phyloP scores from a whole-genome alignment of 2,797 vertebrate species.

The Heliangelus exortis region DNA sequence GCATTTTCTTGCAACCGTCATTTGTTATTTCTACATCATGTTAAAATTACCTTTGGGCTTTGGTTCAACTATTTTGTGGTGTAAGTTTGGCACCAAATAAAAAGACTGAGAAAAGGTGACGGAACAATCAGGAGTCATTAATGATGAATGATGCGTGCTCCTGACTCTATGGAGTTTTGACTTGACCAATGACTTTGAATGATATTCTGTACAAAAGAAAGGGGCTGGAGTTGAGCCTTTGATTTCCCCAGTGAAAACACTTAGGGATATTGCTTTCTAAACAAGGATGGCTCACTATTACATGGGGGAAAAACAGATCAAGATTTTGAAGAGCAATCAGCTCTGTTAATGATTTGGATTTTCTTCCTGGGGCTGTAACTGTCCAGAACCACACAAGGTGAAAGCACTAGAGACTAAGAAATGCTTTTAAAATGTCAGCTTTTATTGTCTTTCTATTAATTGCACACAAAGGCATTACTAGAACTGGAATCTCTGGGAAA shows the following conservation, averaged over 20 bases:
- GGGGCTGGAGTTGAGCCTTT: neutral
- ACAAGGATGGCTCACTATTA: neutral
- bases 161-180: neutral
- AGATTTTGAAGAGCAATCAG: neutral
- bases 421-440: neutral
- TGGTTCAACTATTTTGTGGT: neutral
- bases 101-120: constrained; percentile 21
- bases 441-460: neutral
- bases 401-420: neutral
- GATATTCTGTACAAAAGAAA: constrained; percentile 24
- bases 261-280: constrained; percentile 28
- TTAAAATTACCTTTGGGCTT: constrained; percentile 29
- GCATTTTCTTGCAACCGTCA: neutral
- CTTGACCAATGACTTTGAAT: neutral
- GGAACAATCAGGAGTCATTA: constrained; percentile 41
- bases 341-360: neutral
- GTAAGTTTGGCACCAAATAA: neutral
- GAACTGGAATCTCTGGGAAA: neutral
- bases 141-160: constrained; percentile 29
- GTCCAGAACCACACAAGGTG: neutral
- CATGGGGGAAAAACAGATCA: constrained; percentile 1
- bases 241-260: constrained; percentile 42
- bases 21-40: neutral
- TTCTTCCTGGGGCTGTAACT: neutral
- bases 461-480: neutral